These are phyloP conservation scores for Aspidiotus destructor DNA, from an alignment of 2,888 invertebrate species.

Conservation along the genomic window DNA sequence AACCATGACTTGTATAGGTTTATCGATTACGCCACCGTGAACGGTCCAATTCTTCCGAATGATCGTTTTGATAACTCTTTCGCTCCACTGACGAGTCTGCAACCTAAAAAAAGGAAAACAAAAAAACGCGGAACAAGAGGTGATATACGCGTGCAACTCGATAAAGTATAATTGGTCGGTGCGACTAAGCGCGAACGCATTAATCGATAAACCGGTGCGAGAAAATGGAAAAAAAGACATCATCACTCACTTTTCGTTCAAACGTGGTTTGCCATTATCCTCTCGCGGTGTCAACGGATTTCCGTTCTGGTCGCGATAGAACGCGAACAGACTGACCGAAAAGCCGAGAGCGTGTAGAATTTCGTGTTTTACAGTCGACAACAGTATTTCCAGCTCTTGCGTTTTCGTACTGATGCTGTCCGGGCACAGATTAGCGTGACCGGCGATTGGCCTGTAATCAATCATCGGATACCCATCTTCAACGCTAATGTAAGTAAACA, in stretches of 20 bases:
- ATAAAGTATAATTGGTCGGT: not conserved
- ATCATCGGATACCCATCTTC: conserved; percentile 10
- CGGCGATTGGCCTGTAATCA: conserved; percentile 78
- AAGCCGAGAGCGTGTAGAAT: conserved; percentile 96
- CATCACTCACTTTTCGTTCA: conserved; percentile 68
- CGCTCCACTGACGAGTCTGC: conserved; percentile 91
- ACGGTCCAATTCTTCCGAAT: conserved; percentile 62
- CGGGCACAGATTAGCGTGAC: conserved; percentile 97
- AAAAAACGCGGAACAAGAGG: not conserved
- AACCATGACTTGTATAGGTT: conserved; percentile 75
- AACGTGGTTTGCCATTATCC: conserved; percentile 77
- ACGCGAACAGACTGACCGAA: conserved; percentile 92
- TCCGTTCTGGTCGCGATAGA: conserved; percentile 84
- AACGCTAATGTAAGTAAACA: not conserved
- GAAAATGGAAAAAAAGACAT: not conserved
- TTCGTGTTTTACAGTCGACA: conserved; percentile 97
- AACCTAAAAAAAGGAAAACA: conserved; percentile 48
- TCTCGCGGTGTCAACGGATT: conserved; percentile 71
- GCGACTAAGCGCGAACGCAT: too few relatives aligned
- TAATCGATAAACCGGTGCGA: too few relatives aligned
- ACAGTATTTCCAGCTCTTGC: conserved; percentile 78
- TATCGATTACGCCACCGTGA: conserved; percentile 60
- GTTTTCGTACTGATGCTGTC: conserved; percentile 82
- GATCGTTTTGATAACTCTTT: conserved; percentile 64
- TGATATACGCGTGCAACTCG: not conserved